Base-by-base conservation (phyloP, 2,888 invertebrate genomes). In the Drosophila histrio region DNA sequence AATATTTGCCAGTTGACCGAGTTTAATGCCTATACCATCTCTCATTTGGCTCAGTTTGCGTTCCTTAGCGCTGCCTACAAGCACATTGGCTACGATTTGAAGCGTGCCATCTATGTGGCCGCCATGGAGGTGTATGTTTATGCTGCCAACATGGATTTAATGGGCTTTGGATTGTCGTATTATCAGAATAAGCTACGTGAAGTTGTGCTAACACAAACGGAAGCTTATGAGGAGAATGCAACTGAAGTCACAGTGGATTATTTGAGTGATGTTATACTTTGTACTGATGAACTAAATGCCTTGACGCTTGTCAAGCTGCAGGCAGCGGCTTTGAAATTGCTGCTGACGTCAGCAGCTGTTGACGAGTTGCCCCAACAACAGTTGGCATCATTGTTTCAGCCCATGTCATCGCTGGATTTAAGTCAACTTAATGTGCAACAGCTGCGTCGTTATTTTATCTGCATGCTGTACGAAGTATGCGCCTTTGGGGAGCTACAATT, bases 381-480 rank as follows among this genome's bases (percentile, higher is more conserved):
- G 28, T 38, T 88, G 3, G 28, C 13, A 0, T 56, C 59, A 1
- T 11, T 90, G 2, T 85, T 86, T 24, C 78, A 83, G 1, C 43
- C 69, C 0, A 88, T 90, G 69, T 57, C 64, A 6, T 21, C 66
- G 2, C 63, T 90, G 0, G 46, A 88, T 7, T 64, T 90, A 5
- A 58, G 60, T 30, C 56, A 61, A 1, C 60, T 81, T 1, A 71
- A 76, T 4, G 15, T 41, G 2, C 13, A 43, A 46, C 67, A 57
- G 21, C 59, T 34, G 22, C 83, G 4, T 13, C 85, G 83, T 3
- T 89, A 90, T 62, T 82, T 92, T 4, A 58, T 93, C 19, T 89
- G 92, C 13, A 90, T 92, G 44, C 80, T 93, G 39, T 93, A 93
- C 62, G 92, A 93, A 72, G 76, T 78, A 1, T 91, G 93, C 17